These are phyloP conservation scores for Formica selysi DNA, from an alignment of 1,140 invertebrate species.

Conservation along the genomic window DNA sequence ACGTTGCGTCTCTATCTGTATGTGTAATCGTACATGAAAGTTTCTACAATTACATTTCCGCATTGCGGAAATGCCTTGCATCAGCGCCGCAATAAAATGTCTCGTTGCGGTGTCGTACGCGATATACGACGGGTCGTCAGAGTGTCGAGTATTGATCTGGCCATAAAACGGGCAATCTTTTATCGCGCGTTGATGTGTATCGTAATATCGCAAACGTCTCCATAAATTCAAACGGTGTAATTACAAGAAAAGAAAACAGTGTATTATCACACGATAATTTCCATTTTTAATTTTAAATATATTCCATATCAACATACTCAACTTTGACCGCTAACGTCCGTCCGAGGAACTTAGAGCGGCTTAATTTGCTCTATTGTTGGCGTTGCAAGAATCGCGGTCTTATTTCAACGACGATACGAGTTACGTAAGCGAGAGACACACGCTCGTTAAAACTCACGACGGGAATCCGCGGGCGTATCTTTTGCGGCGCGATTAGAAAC, in stretches of 20 bases:
- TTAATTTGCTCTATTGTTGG: background rate
- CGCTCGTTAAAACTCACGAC: conserved; percentile 5
- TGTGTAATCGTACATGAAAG: background rate
- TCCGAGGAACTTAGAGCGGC: background rate
- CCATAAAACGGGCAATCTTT: conserved; percentile 51
- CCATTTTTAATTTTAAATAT: background rate
- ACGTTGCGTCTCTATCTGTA: background rate
- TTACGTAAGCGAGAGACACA: conserved; percentile 27
- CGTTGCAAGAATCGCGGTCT: background rate
- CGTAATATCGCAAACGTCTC: conserved; percentile 19
- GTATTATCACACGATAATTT: background rate
- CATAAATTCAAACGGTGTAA: background rate
- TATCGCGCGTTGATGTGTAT: conserved; percentile 40
- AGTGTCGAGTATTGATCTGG: conserved; percentile 37
- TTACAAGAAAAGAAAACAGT: too few relatives aligned
- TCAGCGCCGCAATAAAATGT: conserved; percentile 8
- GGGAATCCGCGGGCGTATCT: conserved; percentile 14
- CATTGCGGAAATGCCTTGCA: conserved; percentile 18
- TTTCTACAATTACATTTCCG: conserved; percentile 24
- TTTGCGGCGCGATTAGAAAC: conserved; percentile 33
- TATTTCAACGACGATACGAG: conserved; percentile 7
- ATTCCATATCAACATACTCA: background rate
- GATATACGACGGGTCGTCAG: conserved; percentile 14
- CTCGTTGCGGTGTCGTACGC: conserved; percentile 24
- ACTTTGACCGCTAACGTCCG: background rate